A percentile compares a stretch with the other conserved stretches of the same genome.
These are phyloP conservation scores for Aporophyla lueneburgensis DNA, from an alignment of 2,888 invertebrate species.

Conservation along the genomic window DNA sequence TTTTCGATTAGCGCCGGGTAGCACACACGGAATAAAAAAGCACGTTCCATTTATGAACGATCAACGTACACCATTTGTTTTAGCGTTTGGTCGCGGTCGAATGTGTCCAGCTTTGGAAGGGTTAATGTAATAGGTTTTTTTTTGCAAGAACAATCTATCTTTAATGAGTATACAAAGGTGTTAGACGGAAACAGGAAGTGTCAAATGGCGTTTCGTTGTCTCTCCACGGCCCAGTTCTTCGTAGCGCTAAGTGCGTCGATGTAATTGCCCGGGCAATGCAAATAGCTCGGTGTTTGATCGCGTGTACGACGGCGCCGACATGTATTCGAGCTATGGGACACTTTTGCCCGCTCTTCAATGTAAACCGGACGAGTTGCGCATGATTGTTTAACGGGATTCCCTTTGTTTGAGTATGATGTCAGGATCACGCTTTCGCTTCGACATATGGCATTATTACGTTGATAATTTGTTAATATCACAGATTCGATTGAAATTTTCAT, in stretches of 20 bases:
- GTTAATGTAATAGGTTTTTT: conserved; percentile 63
- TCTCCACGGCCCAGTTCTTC: conserved; percentile 87
- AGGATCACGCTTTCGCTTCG: conserved; percentile 66
- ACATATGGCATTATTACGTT: conserved; percentile 44
- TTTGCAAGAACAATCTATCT: conserved; percentile 73
- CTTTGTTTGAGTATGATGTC: conserved; percentile 70
- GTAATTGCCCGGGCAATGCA: conserved; percentile 89
- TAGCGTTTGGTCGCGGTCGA: conserved; percentile 61
- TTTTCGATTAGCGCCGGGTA: conserved; percentile 88
- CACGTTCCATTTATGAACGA: conserved; percentile 82
- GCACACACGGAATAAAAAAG: conserved; percentile 72
- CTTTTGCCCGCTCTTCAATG: conserved; percentile 70
- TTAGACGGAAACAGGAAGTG: conserved; percentile 89
- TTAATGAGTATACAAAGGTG: conserved; percentile 67
- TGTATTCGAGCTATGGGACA: conserved; percentile 70
- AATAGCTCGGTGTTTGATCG: conserved; percentile 83
- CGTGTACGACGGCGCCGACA: conserved; percentile 69
- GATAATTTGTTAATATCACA: conserved; percentile 42
- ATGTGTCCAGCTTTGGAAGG: conserved; percentile 54
- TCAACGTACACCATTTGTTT: conserved; percentile 73
- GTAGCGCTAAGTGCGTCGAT: conserved; percentile 87
- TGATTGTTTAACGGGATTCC: conserved; percentile 79
- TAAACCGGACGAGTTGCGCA: conserved; percentile 72
- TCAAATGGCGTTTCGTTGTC: conserved; percentile 90
- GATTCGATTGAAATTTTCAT: conserved; percentile 30